Evolutionary conservation across 1,140 invertebrate genomes (phyloP).

Genomic region (Grapholita molesta): DNA sequence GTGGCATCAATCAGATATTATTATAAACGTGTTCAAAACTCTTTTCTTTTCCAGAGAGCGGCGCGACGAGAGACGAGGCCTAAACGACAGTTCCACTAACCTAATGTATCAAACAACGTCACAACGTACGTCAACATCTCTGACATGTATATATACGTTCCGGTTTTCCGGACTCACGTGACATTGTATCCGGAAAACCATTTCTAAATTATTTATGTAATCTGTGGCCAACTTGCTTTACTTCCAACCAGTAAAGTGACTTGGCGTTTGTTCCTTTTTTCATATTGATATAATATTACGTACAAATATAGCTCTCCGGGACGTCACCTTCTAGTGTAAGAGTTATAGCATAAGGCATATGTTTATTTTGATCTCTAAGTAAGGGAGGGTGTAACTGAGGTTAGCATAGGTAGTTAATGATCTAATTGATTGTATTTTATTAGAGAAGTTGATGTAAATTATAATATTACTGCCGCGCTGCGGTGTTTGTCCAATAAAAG

Average conservation of each 20-base stretch:
- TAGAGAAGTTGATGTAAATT: conserved; percentile 63
- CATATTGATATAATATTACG: conserved; percentile 31
- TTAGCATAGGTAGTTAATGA: conserved; percentile 43
- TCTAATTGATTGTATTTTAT: conserved; percentile 61
- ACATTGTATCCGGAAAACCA: conserved; percentile 5
- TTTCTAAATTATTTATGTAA: neutral
- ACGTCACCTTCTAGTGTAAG: conserved; percentile 63
- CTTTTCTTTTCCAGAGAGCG: conserved; percentile 41
- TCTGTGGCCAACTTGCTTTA: conserved; percentile 23
- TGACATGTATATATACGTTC: conserved; percentile 6
- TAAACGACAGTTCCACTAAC: conserved; percentile 38
- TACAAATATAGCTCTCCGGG: conserved; percentile 55
- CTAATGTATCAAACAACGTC: conserved; percentile 32
- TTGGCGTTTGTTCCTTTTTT: conserved; percentile 46
- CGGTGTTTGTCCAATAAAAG: conserved; percentile 69
- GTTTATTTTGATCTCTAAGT: conserved; percentile 47
- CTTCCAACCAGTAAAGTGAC: conserved; percentile 30
- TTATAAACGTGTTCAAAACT: neutral
- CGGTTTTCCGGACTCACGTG: neutral
- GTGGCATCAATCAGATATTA: too few species aligned
- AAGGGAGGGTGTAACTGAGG: conserved; percentile 36
- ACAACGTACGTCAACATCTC: conserved; percentile 33
- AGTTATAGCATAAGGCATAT: conserved; percentile 28
- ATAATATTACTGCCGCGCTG: conserved; percentile 52
- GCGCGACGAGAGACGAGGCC: conserved; percentile 50